Conservation (phyloP, 2,888 invertebrate genomes). For the Notocelia uddmanniana region DNA sequence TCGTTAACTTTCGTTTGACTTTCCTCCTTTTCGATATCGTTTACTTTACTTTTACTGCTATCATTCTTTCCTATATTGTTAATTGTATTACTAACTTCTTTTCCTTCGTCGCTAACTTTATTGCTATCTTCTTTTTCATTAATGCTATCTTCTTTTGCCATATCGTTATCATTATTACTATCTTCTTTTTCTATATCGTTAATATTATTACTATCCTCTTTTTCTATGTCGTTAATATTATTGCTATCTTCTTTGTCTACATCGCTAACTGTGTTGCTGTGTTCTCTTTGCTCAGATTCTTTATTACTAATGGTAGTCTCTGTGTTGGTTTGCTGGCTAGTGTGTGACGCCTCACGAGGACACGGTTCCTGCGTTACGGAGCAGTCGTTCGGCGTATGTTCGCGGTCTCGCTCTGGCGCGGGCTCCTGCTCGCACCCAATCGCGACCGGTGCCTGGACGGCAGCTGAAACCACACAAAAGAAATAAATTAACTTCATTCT, state of each 20-base stretch:
- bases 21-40: neutral
- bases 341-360: neutral
- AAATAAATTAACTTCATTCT: no score
- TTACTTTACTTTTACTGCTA: neutral
- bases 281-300: neutral
- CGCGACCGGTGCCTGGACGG: neutral
- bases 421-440: neutral
- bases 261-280: neutral
- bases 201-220: neutral
- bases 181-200: neutral
- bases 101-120: neutral
- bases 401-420: neutral
- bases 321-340: neutral
- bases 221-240: neutral
- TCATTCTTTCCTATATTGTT: neutral
- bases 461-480: neutral
- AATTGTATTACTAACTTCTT: neutral
- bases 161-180: neutral
- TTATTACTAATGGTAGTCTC: neutral
- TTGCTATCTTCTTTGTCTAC: neutral
- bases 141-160: neutral
- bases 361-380: neutral
- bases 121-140: neutral
- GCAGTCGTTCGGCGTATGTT: neutral
- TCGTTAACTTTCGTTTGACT: neutral